Conservation (phyloP, 2,797 vertebrate genomes). For the Macrochelys suwanniensis region DNA sequence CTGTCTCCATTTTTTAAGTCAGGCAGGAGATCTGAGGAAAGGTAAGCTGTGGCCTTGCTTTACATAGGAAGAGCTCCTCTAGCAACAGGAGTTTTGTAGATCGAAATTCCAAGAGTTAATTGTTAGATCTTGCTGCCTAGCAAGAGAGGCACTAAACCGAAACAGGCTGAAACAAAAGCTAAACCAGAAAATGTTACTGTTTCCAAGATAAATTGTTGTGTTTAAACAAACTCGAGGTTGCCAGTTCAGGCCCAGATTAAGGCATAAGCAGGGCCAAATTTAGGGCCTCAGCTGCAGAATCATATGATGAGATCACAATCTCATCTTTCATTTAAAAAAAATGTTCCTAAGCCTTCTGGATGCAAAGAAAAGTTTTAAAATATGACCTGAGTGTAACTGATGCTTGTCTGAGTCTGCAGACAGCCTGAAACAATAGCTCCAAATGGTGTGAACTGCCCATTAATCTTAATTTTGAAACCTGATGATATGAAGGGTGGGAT, state of each 20-base stretch:
- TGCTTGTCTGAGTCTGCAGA: not conserved
- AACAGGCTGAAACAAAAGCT: slow-evolving; percentile 66
- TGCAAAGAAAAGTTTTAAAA: not conserved
- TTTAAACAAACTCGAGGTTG: not conserved
- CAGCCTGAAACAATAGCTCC: not conserved
- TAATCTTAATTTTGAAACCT: not conserved
- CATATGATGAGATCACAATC: not conserved
- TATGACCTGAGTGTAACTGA: not conserved
- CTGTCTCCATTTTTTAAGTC: no score
- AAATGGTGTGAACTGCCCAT: not conserved
- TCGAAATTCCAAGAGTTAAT: no score
- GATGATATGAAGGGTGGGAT: not conserved
- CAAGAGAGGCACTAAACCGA: no score
- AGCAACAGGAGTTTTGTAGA: no score
- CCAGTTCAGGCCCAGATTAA: not conserved
- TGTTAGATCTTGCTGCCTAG: no score
- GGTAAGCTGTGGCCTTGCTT: no score
- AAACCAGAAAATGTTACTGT: slow-evolving; percentile 65
- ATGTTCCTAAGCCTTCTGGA: not conserved
- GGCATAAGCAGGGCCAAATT: not conserved
- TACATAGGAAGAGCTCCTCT: no score
- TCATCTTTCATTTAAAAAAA: not conserved
- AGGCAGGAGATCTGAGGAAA: no score
- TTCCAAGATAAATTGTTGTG: slow-evolving; percentile 60
- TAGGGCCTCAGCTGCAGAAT: not conserved